Evolutionary conservation across 1,140 invertebrate species (phyloP).

Genomic region (Epicauta chinensis): DNA sequence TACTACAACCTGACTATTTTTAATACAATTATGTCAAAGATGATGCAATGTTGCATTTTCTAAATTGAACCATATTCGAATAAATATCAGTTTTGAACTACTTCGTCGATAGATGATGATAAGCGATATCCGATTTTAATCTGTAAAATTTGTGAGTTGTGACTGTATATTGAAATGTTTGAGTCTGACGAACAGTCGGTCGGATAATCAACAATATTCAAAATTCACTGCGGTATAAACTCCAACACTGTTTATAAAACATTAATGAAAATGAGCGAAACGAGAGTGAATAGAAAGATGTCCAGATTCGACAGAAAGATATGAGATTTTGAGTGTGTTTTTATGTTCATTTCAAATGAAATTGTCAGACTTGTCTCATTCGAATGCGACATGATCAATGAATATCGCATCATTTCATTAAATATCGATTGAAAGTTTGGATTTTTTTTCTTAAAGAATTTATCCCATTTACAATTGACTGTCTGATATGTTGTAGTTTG

Average conservation of each 20-base stretch:
- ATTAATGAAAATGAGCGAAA: constrained; percentile 26
- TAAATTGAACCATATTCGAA: background rate
- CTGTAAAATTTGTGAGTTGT: too few relatives aligned
- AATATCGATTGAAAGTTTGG: too few relatives aligned
- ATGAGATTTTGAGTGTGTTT: constrained; percentile 32
- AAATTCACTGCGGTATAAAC: too few relatives aligned
- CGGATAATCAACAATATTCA: too few relatives aligned
- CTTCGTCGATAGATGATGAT: too few relatives aligned
- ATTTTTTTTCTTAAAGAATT: too few relatives aligned
- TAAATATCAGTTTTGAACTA: background rate
- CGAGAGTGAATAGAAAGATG: constrained; percentile 18
- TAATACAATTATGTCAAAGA: constrained; percentile 16
- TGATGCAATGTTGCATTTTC: constrained; percentile 7
- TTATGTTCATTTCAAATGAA: constrained; percentile 35
- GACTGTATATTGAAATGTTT: too few relatives aligned
- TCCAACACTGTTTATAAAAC: background rate
- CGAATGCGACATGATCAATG: constrained; percentile 31
- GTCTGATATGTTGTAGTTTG: background rate
- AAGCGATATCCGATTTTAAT: too few relatives aligned
- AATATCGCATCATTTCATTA: constrained; percentile 27
- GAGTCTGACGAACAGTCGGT: too few relatives aligned
- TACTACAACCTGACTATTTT: constrained; percentile 5
- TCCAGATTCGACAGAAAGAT: constrained; percentile 17
- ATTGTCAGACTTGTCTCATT: constrained; percentile 32
- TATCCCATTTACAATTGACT: background rate